Conservation (phyloP, 2,888 invertebrate genomes). For the Tiliacea aurago region DNA sequence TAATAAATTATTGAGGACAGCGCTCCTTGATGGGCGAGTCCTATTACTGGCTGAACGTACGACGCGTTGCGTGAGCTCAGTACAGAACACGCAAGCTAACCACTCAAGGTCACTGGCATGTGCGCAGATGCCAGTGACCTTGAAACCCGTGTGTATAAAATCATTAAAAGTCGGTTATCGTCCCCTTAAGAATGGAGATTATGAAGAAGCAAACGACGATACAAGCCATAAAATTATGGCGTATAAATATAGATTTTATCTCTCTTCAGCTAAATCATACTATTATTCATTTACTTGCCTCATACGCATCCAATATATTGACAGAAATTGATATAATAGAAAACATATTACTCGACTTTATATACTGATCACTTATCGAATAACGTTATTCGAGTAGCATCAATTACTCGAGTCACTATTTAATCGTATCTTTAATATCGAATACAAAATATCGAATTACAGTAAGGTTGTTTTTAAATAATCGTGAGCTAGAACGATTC, state of each 20-base stretch:
- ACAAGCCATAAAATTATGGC: not conserved
- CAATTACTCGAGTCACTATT: constrained; percentile 65
- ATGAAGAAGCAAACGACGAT: not conserved
- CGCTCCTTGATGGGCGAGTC: no score
- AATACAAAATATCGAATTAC: constrained; percentile 65
- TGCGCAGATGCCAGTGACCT: no score
- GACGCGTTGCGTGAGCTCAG: no score
- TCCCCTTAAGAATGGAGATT: not conserved
- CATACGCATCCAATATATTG: not conserved
- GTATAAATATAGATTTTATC: not conserved
- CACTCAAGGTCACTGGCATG: no score
- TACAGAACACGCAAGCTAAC: no score
- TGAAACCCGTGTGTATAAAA: no score
- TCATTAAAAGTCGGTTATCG: no score
- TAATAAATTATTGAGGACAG: no score
- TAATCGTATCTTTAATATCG: constrained; percentile 65
- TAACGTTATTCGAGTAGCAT: constrained; percentile 65
- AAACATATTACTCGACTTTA: constrained; percentile 49
- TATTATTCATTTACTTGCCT: not conserved
- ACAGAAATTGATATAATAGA: constrained; percentile 36
- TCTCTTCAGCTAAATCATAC: no score
- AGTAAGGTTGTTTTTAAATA: constrained; percentile 60
- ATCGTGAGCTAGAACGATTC: constrained; percentile 61
- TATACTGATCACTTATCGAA: constrained; percentile 58
- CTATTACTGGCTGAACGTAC: no score